Percentiles rank a stretch among this genome's conserved stretches.
These are phyloP conservation scores for Borostomias antarcticus DNA, from an alignment of 2,797 vertebrate species.

Conservation along the genomic window DNA sequence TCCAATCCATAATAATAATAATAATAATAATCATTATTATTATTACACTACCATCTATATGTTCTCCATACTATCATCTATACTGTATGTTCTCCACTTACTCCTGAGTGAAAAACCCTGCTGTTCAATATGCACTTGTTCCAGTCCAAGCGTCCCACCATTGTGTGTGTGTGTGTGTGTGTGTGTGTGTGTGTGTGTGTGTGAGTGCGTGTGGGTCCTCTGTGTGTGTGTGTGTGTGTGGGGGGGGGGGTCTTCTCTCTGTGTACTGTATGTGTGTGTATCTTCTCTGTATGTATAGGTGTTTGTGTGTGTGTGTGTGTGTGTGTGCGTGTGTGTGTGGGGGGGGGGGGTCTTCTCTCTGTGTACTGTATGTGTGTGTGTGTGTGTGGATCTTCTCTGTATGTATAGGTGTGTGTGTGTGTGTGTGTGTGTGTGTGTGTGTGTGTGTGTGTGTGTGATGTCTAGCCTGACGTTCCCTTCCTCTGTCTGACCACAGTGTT, in stretches of 20 bases:
- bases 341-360: too few relatives aligned
- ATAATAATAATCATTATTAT: too few relatives aligned
- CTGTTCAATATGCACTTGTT: too few relatives aligned
- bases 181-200: constrained; percentile 1
- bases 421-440: constrained; percentile 24
- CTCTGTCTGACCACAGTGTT: constrained; percentile 42
- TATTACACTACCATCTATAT: too few relatives aligned
- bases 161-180: constrained; percentile 23
- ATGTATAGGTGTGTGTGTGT: background rate
- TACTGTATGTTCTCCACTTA: too few relatives aligned
- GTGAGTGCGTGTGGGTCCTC: background rate
- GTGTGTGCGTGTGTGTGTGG: background rate
- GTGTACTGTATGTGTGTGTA: constrained; percentile 24
- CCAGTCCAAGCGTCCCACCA: too few relatives aligned
- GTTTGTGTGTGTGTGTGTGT: constrained; percentile 1
- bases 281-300: background rate
- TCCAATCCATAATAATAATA: too few relatives aligned
- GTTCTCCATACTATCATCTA: too few relatives aligned
- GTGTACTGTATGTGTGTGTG: constrained; percentile 24
- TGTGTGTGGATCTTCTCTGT: too few relatives aligned
- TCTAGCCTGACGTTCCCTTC: constrained; percentile 4
- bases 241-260: background rate
- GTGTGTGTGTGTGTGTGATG: constrained; percentile 16
- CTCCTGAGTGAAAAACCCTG: too few relatives aligned
- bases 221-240: background rate